Conservation (phyloP, 2,888 invertebrate genomes). For the Proisotoma minuta region DNA sequence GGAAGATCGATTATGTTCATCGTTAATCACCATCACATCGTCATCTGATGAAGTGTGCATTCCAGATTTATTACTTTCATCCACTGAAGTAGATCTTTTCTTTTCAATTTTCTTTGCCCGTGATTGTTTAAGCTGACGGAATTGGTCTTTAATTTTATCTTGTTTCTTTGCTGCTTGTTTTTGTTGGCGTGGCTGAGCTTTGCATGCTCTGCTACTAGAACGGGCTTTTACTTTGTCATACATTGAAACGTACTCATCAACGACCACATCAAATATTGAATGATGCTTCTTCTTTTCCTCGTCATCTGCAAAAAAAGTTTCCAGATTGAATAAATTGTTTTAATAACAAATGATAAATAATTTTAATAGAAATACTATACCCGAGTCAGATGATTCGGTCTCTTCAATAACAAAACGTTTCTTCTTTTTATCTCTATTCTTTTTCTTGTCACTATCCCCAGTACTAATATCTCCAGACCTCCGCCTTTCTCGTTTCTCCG, state of each 20-base stretch:
- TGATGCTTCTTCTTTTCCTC: constrained; percentile 67
- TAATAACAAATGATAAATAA: neutral
- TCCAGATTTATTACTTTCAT: constrained; percentile 58
- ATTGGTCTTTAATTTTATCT: constrained; percentile 77
- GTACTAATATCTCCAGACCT: constrained; percentile 44
- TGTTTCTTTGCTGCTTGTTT: constrained; percentile 68
- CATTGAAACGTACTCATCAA: constrained; percentile 90
- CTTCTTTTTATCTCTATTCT: constrained; percentile 43
- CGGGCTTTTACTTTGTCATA: constrained; percentile 94
- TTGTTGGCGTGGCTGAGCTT: constrained; percentile 72
- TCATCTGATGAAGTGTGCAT: constrained; percentile 61
- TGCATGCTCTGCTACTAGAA: constrained; percentile 64
- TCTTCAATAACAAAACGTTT: constrained; percentile 43
- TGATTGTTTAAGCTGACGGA: constrained; percentile 79
- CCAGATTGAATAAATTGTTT: too few species aligned
- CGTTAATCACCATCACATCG: constrained; percentile 49
- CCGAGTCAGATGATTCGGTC: constrained; percentile 53
- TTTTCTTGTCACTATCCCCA: constrained; percentile 49
- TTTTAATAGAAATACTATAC: constrained; percentile 49
- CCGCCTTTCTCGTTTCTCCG: constrained; percentile 40
- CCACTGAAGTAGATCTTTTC: constrained; percentile 81
- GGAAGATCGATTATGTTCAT: neutral
- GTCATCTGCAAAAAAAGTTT: constrained; percentile 47
- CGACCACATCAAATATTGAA: constrained; percentile 84
- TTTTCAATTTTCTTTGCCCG: constrained; percentile 77